These are phyloP conservation scores for Pagetopsis macropterus DNA, from an alignment of 2,797 vertebrate genomes.

Conservation along the genomic window DNA sequence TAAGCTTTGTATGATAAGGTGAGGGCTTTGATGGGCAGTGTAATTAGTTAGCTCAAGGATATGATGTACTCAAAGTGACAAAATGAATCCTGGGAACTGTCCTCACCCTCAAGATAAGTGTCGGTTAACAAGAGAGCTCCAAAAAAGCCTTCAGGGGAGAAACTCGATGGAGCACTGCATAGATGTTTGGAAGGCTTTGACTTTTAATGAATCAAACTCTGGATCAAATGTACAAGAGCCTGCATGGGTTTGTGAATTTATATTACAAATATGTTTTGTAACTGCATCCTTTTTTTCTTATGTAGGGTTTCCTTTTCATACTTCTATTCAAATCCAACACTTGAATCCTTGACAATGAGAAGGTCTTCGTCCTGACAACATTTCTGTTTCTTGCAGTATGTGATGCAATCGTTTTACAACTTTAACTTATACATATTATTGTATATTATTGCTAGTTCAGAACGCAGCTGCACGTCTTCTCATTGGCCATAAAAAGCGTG, in stretches of 20 bases:
- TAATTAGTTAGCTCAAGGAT: conserved; percentile 75
- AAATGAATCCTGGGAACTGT: conserved; percentile 68
- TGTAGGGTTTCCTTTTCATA: conserved; percentile 4
- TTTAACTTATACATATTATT: conserved; percentile 32
- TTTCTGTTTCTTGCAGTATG: conserved; percentile 38
- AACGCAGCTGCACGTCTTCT: too few species aligned
- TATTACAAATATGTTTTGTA: not conserved
- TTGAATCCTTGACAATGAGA: conserved; percentile 21
- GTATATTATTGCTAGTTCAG: too few species aligned
- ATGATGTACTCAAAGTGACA: conserved; percentile 67
- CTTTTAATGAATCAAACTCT: conserved; percentile 45
- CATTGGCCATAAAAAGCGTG: too few species aligned
- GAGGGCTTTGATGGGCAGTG: conserved; percentile 65
- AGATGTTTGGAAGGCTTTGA: conserved; percentile 19
- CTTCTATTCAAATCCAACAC: conserved; percentile 33
- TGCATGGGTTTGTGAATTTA: not conserved
- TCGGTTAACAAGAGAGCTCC: conserved; percentile 69
- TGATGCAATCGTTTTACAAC: conserved; percentile 13
- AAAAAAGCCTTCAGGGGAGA: conserved; percentile 60
- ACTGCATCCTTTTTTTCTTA: conserved; percentile 8
- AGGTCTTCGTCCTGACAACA: conserved; percentile 38
- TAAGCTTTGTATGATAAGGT: conserved; percentile 49
- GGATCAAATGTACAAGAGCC: conserved; percentile 19
- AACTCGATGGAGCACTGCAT: conserved; percentile 26
- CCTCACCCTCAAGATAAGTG: conserved; percentile 65